Percentiles rank a stretch among this genome's conserved stretches.
These are phyloP conservation scores for Carposina sasakii DNA, from an alignment of 1,140 invertebrate species.

Conservation along the genomic window DNA sequence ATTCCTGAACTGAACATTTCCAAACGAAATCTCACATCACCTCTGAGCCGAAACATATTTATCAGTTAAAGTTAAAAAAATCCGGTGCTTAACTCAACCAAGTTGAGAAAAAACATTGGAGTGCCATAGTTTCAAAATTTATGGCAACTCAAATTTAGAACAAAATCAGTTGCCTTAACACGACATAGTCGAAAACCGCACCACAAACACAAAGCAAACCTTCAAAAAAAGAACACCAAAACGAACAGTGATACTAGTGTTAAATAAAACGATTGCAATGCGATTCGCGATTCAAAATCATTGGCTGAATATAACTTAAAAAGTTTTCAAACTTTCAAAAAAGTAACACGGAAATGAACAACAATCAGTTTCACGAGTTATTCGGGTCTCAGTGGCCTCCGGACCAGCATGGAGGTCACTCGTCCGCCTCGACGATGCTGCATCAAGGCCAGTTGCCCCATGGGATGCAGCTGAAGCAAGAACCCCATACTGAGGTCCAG, in stretches of 20 bases:
- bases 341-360: slow-evolving; percentile 42
- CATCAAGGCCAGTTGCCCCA: slow-evolving; percentile 49
- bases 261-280: slow-evolving; percentile 50
- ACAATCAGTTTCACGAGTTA: slow-evolving; percentile 65
- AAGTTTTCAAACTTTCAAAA: slow-evolving; percentile 10
- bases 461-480: slow-evolving; percentile 56
- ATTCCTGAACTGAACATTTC: slow-evolving; percentile 68
- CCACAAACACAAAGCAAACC: slow-evolving; percentile 16
- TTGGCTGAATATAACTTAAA: slow-evolving; percentile 15
- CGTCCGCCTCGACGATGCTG: slow-evolving; percentile 62
- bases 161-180: slow-evolving; percentile 53
- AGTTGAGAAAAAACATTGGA: slow-evolving; percentile 47
- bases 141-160: slow-evolving; percentile 49
- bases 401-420: slow-evolving; percentile 64
- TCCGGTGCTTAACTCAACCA: slow-evolving; percentile 47
- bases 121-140: slow-evolving; percentile 62
- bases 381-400: slow-evolving; percentile 71
- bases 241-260: slow-evolving; percentile 48
- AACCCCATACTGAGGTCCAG: slow-evolving; percentile 45
- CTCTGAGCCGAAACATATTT: slow-evolving; percentile 60
- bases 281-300: slow-evolving; percentile 42
- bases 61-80: slow-evolving; percentile 54
- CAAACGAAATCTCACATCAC: slow-evolving; percentile 64
- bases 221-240: slow-evolving; percentile 38
- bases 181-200: slow-evolving; percentile 56